These are phyloP conservation scores for Sparidentex hasta DNA, from an alignment of 2,797 vertebrate species.

Conservation along the genomic window DNA sequence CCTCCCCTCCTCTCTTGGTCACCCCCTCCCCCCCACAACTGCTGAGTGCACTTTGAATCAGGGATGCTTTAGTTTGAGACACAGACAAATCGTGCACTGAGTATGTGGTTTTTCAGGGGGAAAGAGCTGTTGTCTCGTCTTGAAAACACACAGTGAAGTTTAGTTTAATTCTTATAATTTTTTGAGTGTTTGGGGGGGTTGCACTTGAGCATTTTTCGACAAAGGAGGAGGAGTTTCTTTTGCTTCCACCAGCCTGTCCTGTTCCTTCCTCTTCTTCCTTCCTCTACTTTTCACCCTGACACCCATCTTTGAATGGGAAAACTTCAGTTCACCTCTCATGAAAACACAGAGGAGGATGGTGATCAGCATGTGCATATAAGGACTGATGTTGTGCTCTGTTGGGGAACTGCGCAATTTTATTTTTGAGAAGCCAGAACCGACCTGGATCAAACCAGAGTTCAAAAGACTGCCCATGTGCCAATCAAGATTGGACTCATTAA, in stretches of 20 bases:
- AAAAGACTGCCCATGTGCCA: constrained; percentile 52
- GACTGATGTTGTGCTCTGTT: constrained; percentile 29
- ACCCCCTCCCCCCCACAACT: constrained; percentile 48
- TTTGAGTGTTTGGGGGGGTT: constrained; percentile 43
- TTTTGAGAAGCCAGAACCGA: constrained; percentile 34
- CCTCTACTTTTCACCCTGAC: constrained; percentile 32
- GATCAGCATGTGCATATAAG: constrained; percentile 35
- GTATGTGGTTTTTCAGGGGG: constrained; percentile 16
- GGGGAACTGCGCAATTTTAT: constrained; percentile 13
- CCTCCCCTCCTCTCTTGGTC: constrained; percentile 23
- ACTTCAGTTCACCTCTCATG: constrained; percentile 28
- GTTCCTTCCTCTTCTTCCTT: constrained; percentile 21
- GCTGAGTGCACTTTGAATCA: constrained; percentile 84
- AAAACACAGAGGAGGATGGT: constrained; percentile 19
- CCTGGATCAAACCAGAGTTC: constrained; percentile 52
- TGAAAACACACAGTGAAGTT: constrained; percentile 33
- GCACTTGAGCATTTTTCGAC: constrained; percentile 68
- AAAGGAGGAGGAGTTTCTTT: constrained; percentile 48
- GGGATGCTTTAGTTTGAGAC: constrained; percentile 80
- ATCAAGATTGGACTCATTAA: constrained; percentile 29
- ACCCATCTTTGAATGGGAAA: constrained; percentile 33
- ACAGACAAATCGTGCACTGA: constrained; percentile 71
- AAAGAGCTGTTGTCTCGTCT: constrained; percentile 32
- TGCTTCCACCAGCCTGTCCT: constrained; percentile 61
- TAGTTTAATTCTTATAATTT: constrained; percentile 30